Base-by-base conservation (phyloP, 2,888 invertebrate genomes). In the Biston stratarius region DNA sequence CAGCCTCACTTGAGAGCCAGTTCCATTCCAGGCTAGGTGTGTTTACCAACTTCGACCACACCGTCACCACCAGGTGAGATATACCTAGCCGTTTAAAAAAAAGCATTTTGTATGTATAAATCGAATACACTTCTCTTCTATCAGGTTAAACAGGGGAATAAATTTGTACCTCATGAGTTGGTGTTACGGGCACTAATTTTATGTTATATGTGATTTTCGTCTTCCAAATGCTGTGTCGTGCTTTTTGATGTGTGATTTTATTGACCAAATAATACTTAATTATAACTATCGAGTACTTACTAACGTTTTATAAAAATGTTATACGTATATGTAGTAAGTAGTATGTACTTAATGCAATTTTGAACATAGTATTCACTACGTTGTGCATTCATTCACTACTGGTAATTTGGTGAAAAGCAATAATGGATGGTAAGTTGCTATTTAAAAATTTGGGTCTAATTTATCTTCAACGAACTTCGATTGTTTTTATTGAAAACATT, bases 161-260 rank as follows among this genome's bases (percentile, higher is more conserved):
- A 55, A 12, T 55, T 14, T 42, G 55, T 42, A 58, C 24, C 33
- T 42, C 40, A 59, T 49, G 10, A 12, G 38, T 58, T 49, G 49
- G 15, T 49, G 24, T 38, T 48, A 42, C 11, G 40, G 33, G 12
- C 33, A 40, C 48, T 47, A 53, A 55, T 48, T 40, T 47, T 58
- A 51, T 45, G 56, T 61, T 52, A 49, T 62, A 49, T 67, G 67
- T 67, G 63, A 67, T 65, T 76, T 69, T 66, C 55, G 78, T 81
- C 80, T 84, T 82, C 80, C 81, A 79, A 69, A 70, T 15, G 62
- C 69, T 71, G 73, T 72, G 76, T 81, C 61, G 77, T 76, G 82
- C 80, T 85, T 84, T 82, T 79, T 74, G 70, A 85, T 81, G 84
- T 84, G 87, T 89, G 88, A 87, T 88, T 83, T 84, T 81, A 84